Percentiles rank a stretch among this genome's conserved stretches.
Conservation (phyloP, 2,888 invertebrate genomes). For the Gryllus longicercus region DNA sequence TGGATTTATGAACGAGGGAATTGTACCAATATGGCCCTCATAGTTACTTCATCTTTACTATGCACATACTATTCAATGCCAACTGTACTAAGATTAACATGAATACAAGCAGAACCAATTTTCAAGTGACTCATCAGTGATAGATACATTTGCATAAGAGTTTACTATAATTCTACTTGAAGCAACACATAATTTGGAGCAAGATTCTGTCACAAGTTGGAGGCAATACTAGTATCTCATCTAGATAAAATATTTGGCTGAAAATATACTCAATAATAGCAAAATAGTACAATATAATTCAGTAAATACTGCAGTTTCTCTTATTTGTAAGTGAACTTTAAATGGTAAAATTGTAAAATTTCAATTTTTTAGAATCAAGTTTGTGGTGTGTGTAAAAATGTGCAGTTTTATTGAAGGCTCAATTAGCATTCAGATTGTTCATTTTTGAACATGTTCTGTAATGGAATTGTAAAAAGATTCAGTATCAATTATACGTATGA, state of each 20-base stretch:
- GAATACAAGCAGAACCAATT: not conserved
- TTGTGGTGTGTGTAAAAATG: not conserved
- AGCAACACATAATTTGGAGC: not conserved
- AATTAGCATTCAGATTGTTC: not conserved
- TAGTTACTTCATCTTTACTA: not conserved
- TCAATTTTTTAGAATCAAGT: not conserved
- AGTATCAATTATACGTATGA: slow-evolving; percentile 10
- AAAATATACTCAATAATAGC: not conserved
- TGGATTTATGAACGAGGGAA: not conserved
- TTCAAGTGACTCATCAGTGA: slow-evolving; percentile 10
- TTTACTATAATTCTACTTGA: too few species aligned
- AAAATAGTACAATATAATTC: not conserved
- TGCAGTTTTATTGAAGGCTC: slow-evolving; percentile 5
- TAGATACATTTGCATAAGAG: not conserved
- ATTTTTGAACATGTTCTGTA: not conserved
- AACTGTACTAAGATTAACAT: not conserved
- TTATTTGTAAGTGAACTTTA: not conserved
- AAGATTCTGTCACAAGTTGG: not conserved
- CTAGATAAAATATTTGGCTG: not conserved
- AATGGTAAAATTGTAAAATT: not conserved
- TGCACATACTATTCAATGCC: not conserved
- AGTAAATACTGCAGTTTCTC: not conserved
- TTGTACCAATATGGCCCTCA: not conserved
- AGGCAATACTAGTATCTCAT: not conserved
- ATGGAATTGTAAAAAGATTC: not conserved